These are phyloP conservation scores for Tetramorium bicarinatum DNA, from an alignment of 2,888 invertebrate genomes.

Conservation along the genomic window DNA sequence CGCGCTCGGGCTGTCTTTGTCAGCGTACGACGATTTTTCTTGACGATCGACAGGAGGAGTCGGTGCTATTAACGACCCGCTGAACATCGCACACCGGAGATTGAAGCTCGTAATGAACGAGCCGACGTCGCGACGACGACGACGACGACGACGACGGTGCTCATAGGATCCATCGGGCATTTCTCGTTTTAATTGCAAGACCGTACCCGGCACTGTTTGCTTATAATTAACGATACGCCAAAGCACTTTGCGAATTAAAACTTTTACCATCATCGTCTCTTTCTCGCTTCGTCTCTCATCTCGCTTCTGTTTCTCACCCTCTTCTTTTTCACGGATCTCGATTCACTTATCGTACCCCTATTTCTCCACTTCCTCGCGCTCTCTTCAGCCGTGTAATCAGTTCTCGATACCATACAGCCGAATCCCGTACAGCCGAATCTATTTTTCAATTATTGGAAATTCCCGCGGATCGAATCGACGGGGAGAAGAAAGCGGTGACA, in stretches of 20 bases:
- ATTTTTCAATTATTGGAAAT: slow-evolving; percentile 52
- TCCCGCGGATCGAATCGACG: slow-evolving; percentile 8
- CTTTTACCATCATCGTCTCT: slow-evolving; percentile 48
- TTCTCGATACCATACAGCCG: slow-evolving; percentile 45
- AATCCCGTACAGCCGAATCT: slow-evolving; percentile 40
- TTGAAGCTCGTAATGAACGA: slow-evolving; percentile 48
- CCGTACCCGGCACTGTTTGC: slow-evolving; percentile 71
- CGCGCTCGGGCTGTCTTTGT: slow-evolving; percentile 36
- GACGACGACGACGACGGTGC: not conserved
- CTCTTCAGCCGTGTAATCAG: slow-evolving; percentile 37
- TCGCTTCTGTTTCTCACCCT: not conserved
- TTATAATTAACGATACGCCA: slow-evolving; percentile 76
- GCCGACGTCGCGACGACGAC: slow-evolving; percentile 14
- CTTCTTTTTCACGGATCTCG: not conserved
- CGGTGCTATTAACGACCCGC: slow-evolving; percentile 39
- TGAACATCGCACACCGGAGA: slow-evolving; percentile 42
- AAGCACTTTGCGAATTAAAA: slow-evolving; percentile 76
- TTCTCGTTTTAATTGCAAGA: slow-evolving; percentile 74
- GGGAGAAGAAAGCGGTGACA: slow-evolving; percentile 11
- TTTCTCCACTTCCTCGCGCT: not conserved
- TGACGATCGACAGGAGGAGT: slow-evolving; percentile 43
- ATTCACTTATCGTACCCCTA: not conserved
- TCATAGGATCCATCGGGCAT: slow-evolving; percentile 27
- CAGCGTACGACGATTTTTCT: slow-evolving; percentile 48
- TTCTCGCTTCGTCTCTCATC: not conserved